Evolutionary conservation across 2,888 invertebrate species (phyloP), one percentile per base, ranked within the genome.

Genomic region (Gari tellinella): DNA sequence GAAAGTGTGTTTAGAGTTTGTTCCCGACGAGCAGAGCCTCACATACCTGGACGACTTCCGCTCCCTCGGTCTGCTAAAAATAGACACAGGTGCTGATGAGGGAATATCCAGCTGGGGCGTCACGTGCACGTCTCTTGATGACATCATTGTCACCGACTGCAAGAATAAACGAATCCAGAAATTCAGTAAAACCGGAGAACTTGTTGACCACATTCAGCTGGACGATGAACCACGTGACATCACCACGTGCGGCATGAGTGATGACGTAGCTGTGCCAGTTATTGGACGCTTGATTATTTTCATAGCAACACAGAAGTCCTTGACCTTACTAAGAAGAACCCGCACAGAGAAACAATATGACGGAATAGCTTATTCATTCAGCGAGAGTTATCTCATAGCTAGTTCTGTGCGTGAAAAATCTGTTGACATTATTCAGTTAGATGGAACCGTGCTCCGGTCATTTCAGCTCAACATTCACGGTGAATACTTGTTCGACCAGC

Each of bases 141-240:
- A 88, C 40, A 87, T 88, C 38, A 82, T 88, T 23, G 87, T 88
- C 2, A 85, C 83, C 8, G 88, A 88, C 66, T 84, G 87, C 56
- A 82, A 83, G 26, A 86, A 86, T 74, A 85, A 83, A 43, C 60
- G 84, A 8, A 82, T 88, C 48, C 88, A 88, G 63, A 88, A 88
- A 61, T 88, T 88, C 63, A 80, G 82, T 70, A 85, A 82, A 66
- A 77, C 72, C 38, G 88, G 88, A 7, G 84, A 85, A 25, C 82
- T 87, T 41, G 83, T 87, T 8, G 88, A 88, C 56, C 87, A 88
- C 62, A 86, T 87, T 4, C 86, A 86, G 53, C 67, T 88, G 21
- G 85, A 83, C 43, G 87, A 87, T 31, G 87, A 88, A 56, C 88
- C 88, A 37, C 77, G 86, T 55, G 88, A 87, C 66, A 80, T 88